Evolutionary conservation across 2,888 invertebrate genomes (phyloP), one percentile per base, ranked within the genome.

Genomic region (Leucophenga maculata): DNA sequence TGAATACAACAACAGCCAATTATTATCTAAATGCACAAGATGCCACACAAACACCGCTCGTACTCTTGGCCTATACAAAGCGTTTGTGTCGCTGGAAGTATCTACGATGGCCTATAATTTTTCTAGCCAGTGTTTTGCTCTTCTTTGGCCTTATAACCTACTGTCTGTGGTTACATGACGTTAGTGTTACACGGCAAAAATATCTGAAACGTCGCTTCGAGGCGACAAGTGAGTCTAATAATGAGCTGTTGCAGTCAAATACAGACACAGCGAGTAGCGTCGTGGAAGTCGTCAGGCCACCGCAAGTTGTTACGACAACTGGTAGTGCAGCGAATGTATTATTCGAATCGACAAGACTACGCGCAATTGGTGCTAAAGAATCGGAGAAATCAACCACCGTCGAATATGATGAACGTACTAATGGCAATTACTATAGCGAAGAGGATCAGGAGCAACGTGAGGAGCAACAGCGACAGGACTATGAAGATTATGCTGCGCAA

Each of bases 61-160:
- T 76, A 77, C 73, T 74, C 18, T 68, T 74, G 74, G 80, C 81
- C 1, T 84, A 82, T 72, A 79, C 77, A 6, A 72, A 78, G 31
- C 77, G 77, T 4, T 80, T 78, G 65, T 85, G 85, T 65, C 80
- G 83, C 67, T 86, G 86, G 86, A 84, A 82, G 67, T 86, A 84
- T 54, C 62, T 86, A 22, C 85, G 86, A 8, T 86, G 86, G 86
- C 85, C 85, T 68, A 77, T 85, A 60, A 82, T 86, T 59, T 84
- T 86, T 59, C 68, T 84, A 69, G 80, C 80, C 64, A 85, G 86
- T 48, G 85, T 84, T 14, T 72, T 86, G 66, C 79, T 86, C 11
- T 85, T 86, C 69, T 86, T 86, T 65, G 86, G 86, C 11, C 76
- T 86, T 71, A 86, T 86, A 75, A 85, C 85, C 54, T 86, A 86